Conservation (phyloP, 2,888 invertebrate species). For the Iselma pallidipennis region DNA sequence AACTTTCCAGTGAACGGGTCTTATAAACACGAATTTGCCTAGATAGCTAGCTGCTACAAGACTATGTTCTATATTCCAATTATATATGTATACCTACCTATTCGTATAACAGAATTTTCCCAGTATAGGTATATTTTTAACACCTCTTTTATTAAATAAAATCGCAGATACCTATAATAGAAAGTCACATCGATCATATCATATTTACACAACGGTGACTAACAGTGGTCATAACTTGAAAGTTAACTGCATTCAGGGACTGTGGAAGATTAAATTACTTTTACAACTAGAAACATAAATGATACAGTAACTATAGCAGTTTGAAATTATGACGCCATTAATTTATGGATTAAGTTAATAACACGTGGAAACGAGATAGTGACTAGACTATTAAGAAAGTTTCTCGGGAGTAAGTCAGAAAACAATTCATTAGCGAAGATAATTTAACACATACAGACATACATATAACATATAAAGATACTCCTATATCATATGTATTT, state of each 20-base stretch:
- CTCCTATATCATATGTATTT: too few species aligned
- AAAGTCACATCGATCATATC: neutral
- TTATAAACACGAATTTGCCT: constrained; percentile 11
- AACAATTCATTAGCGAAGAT: constrained; percentile 26
- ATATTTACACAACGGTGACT: constrained; percentile 10
- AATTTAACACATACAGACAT: constrained; percentile 6
- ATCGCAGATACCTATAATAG: constrained; percentile 1
- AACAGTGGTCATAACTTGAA: constrained; percentile 11
- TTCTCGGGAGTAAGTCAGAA: constrained; percentile 21
- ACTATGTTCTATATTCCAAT: neutral
- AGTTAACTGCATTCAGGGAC: constrained; percentile 30
- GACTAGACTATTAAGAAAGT: constrained; percentile 26
- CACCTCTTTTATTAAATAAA: constrained; percentile 10
- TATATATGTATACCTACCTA: neutral
- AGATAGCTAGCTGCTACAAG: constrained; percentile 6
- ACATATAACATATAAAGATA: too few species aligned
- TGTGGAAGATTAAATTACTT: constrained; percentile 22
- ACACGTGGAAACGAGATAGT: constrained; percentile 27
- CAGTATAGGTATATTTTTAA: too few species aligned
- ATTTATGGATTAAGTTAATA: constrained; percentile 30
- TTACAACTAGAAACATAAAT: constrained; percentile 30
- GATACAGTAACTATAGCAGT: constrained; percentile 26
- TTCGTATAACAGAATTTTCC: neutral
- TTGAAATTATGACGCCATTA: constrained; percentile 28
- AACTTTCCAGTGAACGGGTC: constrained; percentile 13